Evolutionary conservation across 2,888 invertebrate genomes (phyloP).

Genomic region (Deilephila porcellus): DNA sequence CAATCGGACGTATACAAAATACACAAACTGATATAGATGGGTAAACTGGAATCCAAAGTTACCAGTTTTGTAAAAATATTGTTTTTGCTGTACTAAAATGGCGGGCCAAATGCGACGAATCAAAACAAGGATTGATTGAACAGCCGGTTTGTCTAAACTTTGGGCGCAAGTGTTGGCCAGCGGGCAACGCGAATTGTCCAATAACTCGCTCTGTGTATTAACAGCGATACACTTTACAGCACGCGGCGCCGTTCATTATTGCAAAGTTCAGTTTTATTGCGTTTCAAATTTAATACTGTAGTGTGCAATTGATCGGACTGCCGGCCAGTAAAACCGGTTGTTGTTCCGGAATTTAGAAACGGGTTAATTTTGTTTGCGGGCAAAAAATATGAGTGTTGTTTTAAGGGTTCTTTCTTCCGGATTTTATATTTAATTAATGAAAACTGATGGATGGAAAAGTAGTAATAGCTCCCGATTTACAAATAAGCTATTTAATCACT

Average conservation of each 20-base stretch:
- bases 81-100: background rate
- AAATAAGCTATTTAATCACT: too few species aligned
- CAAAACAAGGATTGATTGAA: conserved; percentile 30
- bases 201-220: conserved; percentile 76
- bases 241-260: conserved; percentile 78
- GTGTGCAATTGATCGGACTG: conserved; percentile 72
- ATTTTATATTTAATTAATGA: background rate
- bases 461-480: too few species aligned
- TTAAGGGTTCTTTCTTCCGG: background rate
- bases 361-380: conserved; percentile 51
- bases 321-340: conserved; percentile 36
- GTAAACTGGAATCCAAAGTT: background rate
- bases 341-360: conserved; percentile 22
- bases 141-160: conserved; percentile 31
- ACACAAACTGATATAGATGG: background rate
- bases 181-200: conserved; percentile 62
- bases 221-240: conserved; percentile 78
- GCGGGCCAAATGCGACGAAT: conserved; percentile 27
- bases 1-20: too few species aligned
- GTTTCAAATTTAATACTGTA: conserved; percentile 70
- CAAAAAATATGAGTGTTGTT: background rate
- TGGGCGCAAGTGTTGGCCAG: conserved; percentile 31
- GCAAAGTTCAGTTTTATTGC: conserved; percentile 75
- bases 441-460: too few species aligned
- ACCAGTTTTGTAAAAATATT: background rate